Evolutionary conservation across 2,888 invertebrate species (phyloP), one percentile per base, ranked within the genome.

Genomic region (Notodonta ziczac): DNA sequence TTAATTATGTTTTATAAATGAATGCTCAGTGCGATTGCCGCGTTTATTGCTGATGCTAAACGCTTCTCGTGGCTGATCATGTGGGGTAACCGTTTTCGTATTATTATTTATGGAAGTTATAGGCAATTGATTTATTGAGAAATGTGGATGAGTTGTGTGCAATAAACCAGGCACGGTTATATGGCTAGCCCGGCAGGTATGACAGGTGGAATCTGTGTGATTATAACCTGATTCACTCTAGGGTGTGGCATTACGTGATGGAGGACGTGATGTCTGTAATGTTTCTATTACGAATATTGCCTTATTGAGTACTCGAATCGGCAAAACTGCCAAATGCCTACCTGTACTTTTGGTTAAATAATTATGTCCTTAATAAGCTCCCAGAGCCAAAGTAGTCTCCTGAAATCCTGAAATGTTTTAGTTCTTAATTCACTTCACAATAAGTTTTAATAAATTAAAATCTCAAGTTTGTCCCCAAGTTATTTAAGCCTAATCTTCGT

Each of bases 1-100:
- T 82, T 88, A 83, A 89, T 89, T 86, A 83, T 80, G 80, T 76
- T 84, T 81, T 84, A 85, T 86, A 85, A 85, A 83, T 82, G 83
- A 87, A 86, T 82, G 77, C 70, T 70, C 71, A 65, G 74, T 73
- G 77, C 74, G 75, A 74, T n/a, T 46, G 46, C 46, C 46, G 7
- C n/a, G 46, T n/a, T 46, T 46, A 46, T 46, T 46, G 46, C 46
- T 46, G n/a, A n/a, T 46, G 46, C 46, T 46, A 46, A 46, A n/a
- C 46, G 46, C 13, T n/a, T 46, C 46, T 10, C 7, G 46, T 10
- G 46, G 13, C 46, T 46, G 46, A n/a, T 46, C 46, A n/a, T n/a
- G 46, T n/a, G 46, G 46, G 13, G 13, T 5, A n/a, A 10, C 4
- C 10, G 5, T 9, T 42, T 42, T 12, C 42, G 12, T 42, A 10